Conservation (phyloP, 2,797 vertebrate genomes). For the Bradypodion pumilum region DNA sequence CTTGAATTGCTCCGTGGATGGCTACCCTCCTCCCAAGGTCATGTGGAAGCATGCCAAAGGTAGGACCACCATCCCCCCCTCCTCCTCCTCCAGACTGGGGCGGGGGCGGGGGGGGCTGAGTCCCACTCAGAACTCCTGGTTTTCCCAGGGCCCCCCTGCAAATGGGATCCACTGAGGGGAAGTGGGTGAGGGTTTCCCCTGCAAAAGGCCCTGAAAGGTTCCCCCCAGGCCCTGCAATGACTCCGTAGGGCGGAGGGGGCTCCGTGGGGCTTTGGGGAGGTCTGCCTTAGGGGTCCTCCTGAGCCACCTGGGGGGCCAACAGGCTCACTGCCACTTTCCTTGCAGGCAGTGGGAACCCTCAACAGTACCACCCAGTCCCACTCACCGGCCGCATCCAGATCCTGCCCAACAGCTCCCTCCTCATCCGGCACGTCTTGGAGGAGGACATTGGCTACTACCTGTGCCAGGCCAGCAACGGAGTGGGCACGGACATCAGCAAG, state of each 20-base stretch:
- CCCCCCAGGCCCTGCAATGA: background rate
- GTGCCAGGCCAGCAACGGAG: constrained; percentile 97
- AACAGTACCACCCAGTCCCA: constrained; percentile 97
- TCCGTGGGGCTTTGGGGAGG: background rate
- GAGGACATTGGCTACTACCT: constrained; percentile 97
- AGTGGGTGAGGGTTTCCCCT: background rate
- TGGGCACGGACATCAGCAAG: constrained; percentile 99
- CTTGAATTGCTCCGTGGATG: constrained; percentile 96
- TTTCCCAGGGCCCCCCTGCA: too few species aligned
- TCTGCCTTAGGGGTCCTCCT: background rate
- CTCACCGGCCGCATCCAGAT: constrained; percentile 97
- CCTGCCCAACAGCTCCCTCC: constrained; percentile 93
- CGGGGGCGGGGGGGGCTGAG: background rate
- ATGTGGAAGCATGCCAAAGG: constrained; percentile 99
- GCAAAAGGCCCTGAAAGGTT: too few species aligned
- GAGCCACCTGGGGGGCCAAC: background rate
- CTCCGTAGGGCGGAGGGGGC: too few species aligned
- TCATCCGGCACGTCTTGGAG: constrained; percentile 95
- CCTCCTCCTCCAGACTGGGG: too few species aligned
- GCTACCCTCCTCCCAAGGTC: constrained; percentile 96
- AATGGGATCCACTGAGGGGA: too few species aligned
- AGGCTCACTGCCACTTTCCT: constrained; percentile 1
- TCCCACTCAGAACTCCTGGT: background rate
- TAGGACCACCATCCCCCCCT: constrained; percentile 46
- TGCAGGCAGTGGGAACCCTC: constrained; percentile 91